These are phyloP conservation scores for Halcyon senegalensis DNA, from an alignment of 2,113 vertebrate genomes.

Conservation along the genomic window DNA sequence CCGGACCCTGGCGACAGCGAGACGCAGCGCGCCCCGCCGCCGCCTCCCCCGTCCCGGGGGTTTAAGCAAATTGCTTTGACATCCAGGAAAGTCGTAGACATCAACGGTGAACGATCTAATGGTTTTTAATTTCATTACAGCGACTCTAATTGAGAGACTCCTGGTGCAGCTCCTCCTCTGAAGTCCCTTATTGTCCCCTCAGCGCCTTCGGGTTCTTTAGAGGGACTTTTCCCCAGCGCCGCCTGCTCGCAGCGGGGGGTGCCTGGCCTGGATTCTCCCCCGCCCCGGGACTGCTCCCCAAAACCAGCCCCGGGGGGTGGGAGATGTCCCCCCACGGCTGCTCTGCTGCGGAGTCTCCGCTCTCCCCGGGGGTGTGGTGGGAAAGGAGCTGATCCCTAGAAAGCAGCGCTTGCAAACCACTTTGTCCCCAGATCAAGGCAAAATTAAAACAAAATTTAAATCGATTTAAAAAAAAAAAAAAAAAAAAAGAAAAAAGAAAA, in stretches of 20 bases:
- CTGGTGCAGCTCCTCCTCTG: constrained; percentile 45
- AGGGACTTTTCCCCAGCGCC: constrained; percentile 67
- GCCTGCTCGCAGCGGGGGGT: constrained; percentile 60
- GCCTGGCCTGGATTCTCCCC: background rate
- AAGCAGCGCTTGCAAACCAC: background rate
- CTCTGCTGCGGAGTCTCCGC: background rate
- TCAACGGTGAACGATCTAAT: constrained; percentile 82
- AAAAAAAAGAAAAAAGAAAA: background rate
- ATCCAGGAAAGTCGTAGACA: constrained; percentile 74
- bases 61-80: constrained; percentile 90
- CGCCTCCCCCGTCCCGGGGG: constrained; percentile 72
- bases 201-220: constrained; percentile 46
- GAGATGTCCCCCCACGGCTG: background rate
- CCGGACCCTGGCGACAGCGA: constrained; percentile 76
- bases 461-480: background rate
- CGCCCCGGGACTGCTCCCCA: background rate
- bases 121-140: constrained; percentile 82
- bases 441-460: background rate
- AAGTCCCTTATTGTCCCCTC: constrained; percentile 48
- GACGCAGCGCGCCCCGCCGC: constrained; percentile 77
- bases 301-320: background rate
- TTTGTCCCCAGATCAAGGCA: background rate
- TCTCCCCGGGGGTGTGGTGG: background rate
- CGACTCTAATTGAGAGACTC: constrained; percentile 71
- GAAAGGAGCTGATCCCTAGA: background rate